Conservation (phyloP, 2,113 vertebrate genomes). For the Numida meleagris region DNA sequence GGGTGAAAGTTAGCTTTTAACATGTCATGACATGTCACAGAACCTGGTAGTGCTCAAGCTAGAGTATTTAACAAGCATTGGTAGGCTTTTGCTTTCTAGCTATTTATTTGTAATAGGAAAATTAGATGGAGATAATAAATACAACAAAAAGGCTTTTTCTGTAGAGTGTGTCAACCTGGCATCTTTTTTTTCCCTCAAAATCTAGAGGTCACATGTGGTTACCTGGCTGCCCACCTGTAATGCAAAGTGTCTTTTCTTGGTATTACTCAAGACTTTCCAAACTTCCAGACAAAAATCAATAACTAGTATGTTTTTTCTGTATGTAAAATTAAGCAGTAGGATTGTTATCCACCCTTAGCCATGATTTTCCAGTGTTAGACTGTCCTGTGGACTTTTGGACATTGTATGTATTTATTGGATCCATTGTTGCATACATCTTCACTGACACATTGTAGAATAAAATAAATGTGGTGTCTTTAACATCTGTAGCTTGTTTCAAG, state of each 20-base stretch:
- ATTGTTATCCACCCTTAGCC: neutral
- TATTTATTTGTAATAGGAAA: neutral
- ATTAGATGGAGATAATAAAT: neutral
- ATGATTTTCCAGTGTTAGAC: fast-evolving
- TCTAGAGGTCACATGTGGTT: neutral
- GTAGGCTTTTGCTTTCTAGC: neutral
- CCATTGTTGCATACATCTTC: neutral
- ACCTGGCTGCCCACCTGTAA: neutral
- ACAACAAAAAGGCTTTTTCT: neutral
- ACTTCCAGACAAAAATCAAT: neutral
- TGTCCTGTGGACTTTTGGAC: neutral
- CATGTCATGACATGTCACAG: neutral
- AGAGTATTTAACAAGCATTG: neutral
- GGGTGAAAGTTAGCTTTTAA: neutral
- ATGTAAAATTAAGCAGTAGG: neutral
- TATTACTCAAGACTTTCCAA: neutral
- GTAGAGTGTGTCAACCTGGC: neutral
- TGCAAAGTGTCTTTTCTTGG: neutral
- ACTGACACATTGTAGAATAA: neutral
- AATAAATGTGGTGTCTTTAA: neutral
- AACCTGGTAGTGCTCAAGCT: neutral
- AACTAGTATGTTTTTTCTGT: neutral
- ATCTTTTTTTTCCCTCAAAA: neutral
- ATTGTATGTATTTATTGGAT: neutral
- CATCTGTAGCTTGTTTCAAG: neutral